A percentile compares a stretch with the other conserved stretches of the same genome.
Conservation (phyloP, 2,888 invertebrate species). For the Dicyrtomina minuta region DNA sequence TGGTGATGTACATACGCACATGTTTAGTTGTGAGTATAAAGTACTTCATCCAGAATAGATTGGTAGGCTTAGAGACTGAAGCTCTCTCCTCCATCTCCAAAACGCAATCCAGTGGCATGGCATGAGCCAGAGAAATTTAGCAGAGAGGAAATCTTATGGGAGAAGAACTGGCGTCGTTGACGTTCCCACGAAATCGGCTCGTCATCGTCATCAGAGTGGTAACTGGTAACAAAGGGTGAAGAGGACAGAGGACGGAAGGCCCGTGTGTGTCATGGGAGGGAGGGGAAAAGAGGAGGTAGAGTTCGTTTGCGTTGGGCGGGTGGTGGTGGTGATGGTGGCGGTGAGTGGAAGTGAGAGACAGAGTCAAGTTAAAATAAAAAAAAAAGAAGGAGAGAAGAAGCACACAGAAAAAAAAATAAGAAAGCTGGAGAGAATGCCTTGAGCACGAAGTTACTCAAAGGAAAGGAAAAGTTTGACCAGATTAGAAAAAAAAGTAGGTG, state of each 20-base stretch:
- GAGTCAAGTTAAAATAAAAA: too few relatives aligned
- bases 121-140: constrained; percentile 15
- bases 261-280: not conserved
- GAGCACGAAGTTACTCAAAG: constrained; percentile 29
- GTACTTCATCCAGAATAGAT: constrained; percentile 29
- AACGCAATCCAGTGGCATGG: not conserved
- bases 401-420: not conserved
- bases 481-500: constrained; percentile 33
- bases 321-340: too few relatives aligned
- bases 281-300: not conserved
- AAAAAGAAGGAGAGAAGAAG: not conserved
- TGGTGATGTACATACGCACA: not conserved
- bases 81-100: constrained; percentile 25
- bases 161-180: not conserved
- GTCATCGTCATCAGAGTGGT: too few relatives aligned
- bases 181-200: too few relatives aligned
- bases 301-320: too few relatives aligned
- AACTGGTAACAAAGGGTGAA: too few relatives aligned
- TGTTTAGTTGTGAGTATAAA: constrained; percentile 4
- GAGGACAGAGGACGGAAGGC: not conserved
- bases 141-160: not conserved
- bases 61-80: constrained; percentile 27
- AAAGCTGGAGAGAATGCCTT: constrained; percentile 13
- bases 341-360: too few relatives aligned
- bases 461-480: constrained; percentile 32